A percentile compares a stretch with the other conserved stretches of the same genome.
Conservation (phyloP, 2,797 vertebrate genomes). For the Phalanger gymnotis region DNA sequence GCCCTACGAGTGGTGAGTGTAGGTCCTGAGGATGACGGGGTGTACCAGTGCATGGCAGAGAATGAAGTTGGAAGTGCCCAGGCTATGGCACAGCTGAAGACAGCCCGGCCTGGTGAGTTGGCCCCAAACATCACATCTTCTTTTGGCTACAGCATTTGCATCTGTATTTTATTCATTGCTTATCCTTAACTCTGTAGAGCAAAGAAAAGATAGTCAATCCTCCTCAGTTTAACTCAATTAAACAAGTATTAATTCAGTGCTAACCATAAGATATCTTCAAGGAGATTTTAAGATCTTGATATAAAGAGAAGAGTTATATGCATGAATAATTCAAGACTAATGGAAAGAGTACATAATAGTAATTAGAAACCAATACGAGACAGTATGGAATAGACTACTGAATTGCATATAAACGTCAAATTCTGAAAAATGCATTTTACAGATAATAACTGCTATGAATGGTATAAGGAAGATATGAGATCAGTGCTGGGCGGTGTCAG, state of each 20-base stretch:
- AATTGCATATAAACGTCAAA: neutral
- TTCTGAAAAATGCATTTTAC: neutral
- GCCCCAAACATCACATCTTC: neutral
- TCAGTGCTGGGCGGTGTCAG: neutral
- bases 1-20: constrained; percentile 89
- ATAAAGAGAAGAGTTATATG: neutral
- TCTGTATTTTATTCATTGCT: neutral
- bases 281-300: neutral
- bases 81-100: constrained; percentile 91
- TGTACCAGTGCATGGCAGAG: constrained; percentile 98
- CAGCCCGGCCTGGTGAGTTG: constrained; percentile 87
- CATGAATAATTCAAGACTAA: neutral
- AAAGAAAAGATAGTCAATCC: neutral
- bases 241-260: accelerated
- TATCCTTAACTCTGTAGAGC: neutral
- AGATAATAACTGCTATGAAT: neutral
- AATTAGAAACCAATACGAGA: neutral
- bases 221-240: neutral
- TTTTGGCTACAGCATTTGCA: neutral
- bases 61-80: constrained; percentile 96
- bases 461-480: neutral
- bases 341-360: neutral
- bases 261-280: neutral
- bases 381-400: no score
- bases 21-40: constrained; percentile 93